Percentiles rank a stretch among this genome's conserved stretches.
phyloP scores from a whole-genome alignment of 2,113 vertebrate genomes.

The Puntigrus tetrazona region DNA sequence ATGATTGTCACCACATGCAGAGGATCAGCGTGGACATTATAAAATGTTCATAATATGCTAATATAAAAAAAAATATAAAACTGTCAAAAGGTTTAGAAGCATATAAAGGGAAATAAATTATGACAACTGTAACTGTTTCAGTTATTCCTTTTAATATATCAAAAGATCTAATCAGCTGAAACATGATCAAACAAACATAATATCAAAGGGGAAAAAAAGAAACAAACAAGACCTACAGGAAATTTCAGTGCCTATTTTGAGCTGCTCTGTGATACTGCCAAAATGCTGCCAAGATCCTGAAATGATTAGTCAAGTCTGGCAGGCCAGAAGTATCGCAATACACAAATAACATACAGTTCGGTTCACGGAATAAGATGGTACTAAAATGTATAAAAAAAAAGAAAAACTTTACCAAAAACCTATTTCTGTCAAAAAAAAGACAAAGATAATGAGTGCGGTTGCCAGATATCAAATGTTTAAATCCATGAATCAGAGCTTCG shows the following conservation, averaged over 20 bases:
- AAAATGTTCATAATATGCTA: not conserved
- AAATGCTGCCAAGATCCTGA: not conserved
- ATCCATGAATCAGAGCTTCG: too few species aligned
- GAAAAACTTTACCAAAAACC: too few species aligned
- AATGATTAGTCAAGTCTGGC: not conserved
- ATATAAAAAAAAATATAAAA: too few species aligned
- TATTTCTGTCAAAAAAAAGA: too few species aligned
- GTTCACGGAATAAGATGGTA: too few species aligned
- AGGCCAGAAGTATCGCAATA: not conserved
- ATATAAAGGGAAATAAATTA: not conserved
- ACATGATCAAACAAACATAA: not conserved
- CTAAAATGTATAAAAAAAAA: too few species aligned
- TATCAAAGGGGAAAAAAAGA: not conserved
- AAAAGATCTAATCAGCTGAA: not conserved
- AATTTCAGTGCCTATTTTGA: not conserved
- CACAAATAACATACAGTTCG: too few species aligned
- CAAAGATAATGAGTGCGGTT: too few species aligned
- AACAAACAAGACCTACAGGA: not conserved
- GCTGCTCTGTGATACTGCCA: not conserved
- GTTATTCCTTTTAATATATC: not conserved
- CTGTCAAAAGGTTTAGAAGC: not conserved
- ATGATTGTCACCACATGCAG: not conserved
- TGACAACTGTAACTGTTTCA: not conserved
- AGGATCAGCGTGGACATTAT: not conserved
- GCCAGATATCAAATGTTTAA: too few species aligned